Percentiles rank a stretch among this genome's conserved stretches.
Evolutionary conservation across 2,797 vertebrate genomes (phyloP).

Genomic region (Huso huso): DNA sequence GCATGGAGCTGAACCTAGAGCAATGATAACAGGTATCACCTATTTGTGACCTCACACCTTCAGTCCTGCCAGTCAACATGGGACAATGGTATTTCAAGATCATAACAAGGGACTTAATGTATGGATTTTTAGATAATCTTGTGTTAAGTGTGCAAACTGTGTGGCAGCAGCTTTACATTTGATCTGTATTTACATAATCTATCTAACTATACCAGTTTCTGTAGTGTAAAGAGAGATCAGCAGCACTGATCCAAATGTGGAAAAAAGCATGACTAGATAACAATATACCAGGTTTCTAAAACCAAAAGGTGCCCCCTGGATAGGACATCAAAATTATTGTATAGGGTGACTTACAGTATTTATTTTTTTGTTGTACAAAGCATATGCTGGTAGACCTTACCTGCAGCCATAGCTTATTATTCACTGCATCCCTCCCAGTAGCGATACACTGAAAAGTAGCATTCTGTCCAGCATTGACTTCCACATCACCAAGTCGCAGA

Average conservation of each 20-base stretch:
- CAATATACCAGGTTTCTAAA: slow-evolving; percentile 12
- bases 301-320: background rate
- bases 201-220: no score
- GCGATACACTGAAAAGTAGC: slow-evolving; percentile 97
- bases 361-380: background rate
- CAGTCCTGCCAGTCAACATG: background rate
- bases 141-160: no score
- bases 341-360: background rate
- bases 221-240: no score
- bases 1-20: background rate
- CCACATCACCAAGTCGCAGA: slow-evolving; percentile 89
- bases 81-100: background rate
- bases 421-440: slow-evolving; percentile 83
- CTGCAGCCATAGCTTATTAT: slow-evolving; percentile 96
- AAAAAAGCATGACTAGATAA: slow-evolving; percentile 18
- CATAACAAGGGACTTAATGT: no score
- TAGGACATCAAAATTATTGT: background rate
- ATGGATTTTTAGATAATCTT: no score
- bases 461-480: slow-evolving; percentile 96
- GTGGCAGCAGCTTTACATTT: no score
- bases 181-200: no score
- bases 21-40: background rate
- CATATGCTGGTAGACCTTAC: slow-evolving; percentile 47
- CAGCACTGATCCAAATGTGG: no score
- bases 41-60: background rate